These are phyloP conservation scores for Phrynocephalus vlangalii DNA, from an alignment of 2,797 vertebrate genomes.

Conservation along the genomic window DNA sequence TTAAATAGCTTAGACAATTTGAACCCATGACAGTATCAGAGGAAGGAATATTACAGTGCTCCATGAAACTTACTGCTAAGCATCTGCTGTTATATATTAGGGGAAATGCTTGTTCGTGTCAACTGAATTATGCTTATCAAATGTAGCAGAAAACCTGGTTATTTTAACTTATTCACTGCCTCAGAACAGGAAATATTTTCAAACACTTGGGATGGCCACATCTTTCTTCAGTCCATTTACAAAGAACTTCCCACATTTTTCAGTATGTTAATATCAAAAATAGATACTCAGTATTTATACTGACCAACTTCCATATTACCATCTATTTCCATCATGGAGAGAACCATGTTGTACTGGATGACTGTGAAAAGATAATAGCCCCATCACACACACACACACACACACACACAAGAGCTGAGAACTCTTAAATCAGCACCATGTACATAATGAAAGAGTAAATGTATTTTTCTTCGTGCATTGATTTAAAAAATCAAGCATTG, in stretches of 20 bases:
- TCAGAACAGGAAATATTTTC: conserved; percentile 42
- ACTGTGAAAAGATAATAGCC: too few species aligned
- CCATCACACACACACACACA: too few species aligned
- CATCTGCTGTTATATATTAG: background rate
- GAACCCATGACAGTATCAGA: too few species aligned
- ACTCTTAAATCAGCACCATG: too few species aligned
- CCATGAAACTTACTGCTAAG: background rate
- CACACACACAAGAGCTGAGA: too few species aligned
- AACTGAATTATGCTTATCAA: conserved; percentile 51
- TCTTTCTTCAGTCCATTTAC: background rate
- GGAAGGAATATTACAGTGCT: background rate
- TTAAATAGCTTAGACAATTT: background rate
- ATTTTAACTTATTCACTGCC: conserved; percentile 52
- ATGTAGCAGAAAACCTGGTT: conserved; percentile 27
- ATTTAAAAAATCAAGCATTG: too few species aligned
- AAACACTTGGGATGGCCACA: background rate
- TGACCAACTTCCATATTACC: too few species aligned
- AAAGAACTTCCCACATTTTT: background rate
- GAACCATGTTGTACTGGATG: too few species aligned
- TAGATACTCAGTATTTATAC: background rate
- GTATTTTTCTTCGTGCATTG: too few species aligned
- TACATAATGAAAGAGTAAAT: too few species aligned
- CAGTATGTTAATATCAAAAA: background rate
- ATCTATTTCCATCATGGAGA: too few species aligned
- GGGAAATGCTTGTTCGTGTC: background rate